These are phyloP conservation scores for Polyommatus icarus DNA, from an alignment of 2,888 invertebrate species.

Conservation along the genomic window DNA sequence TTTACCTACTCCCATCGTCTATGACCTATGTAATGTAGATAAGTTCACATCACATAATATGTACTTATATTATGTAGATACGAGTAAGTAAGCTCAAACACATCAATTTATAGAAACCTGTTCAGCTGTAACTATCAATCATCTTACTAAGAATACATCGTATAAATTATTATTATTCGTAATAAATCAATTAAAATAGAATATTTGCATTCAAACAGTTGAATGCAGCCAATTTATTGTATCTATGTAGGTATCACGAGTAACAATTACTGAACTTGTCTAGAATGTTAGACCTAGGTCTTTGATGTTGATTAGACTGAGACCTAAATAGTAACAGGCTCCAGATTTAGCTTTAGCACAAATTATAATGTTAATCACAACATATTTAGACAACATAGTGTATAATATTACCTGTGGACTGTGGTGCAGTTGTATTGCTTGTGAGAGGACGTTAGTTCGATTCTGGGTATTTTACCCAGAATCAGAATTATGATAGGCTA, in stretches of 20 bases:
- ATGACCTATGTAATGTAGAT: not conserved
- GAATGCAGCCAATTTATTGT: constrained; percentile 42
- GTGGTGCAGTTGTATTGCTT: not conserved
- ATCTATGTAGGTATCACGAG: constrained; percentile 61
- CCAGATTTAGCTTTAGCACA: constrained; percentile 34
- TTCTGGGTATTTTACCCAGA: too few species aligned
- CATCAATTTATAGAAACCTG: constrained; percentile 1
- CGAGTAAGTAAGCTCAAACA: not conserved
- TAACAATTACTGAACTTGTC: constrained; percentile 55
- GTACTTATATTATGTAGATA: not conserved
- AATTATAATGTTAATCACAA: constrained; percentile 32
- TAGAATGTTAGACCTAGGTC: constrained; percentile 41
- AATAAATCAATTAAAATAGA: constrained; percentile 28
- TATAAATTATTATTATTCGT: constrained; percentile 26
- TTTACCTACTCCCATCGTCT: too few species aligned
- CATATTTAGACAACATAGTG: not conserved
- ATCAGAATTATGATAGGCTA: not conserved
- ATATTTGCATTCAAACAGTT: constrained; percentile 32
- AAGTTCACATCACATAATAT: not conserved
- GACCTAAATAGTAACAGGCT: constrained; percentile 41
- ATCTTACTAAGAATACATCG: not conserved
- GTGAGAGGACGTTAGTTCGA: not conserved
- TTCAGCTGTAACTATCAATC: not conserved
- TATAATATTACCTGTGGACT: not conserved
- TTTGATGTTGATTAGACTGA: constrained; percentile 43